Percentiles rank a stretch among this genome's conserved stretches.
Conservation (phyloP, 2,888 invertebrate genomes). For the Lypha dubia region DNA sequence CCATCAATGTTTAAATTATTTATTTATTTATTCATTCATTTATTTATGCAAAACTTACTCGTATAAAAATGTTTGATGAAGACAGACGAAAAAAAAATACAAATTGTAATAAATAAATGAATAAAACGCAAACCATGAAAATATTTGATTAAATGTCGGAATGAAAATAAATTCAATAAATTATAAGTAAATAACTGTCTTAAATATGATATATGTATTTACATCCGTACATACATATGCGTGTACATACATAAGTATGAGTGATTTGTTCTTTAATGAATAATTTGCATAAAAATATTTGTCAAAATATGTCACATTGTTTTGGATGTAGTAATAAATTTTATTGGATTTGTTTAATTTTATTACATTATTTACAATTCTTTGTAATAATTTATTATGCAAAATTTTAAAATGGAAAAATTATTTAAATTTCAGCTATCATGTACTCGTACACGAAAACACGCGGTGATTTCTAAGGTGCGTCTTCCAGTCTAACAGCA, state of each 20-base stretch:
- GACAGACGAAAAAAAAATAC: not conserved
- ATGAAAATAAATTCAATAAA: conserved; percentile 61
- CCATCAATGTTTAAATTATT: conserved; percentile 56
- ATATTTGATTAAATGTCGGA: conserved; percentile 54
- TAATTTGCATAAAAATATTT: conserved; percentile 20
- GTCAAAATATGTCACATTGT: conserved; percentile 25
- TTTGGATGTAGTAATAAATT: not conserved
- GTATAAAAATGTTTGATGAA: conserved; percentile 16
- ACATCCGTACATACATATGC: too few relatives aligned
- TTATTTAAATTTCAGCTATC: too few relatives aligned
- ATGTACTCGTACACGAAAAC: too few relatives aligned
- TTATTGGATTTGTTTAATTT: not conserved
- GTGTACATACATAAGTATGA: too few relatives aligned
- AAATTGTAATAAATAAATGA: not conserved
- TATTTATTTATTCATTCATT: conserved; percentile 54
- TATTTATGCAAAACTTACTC: conserved; percentile 58
- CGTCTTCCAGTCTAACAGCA: too few relatives aligned
- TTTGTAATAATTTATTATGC: too few relatives aligned
- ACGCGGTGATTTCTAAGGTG: too few relatives aligned
- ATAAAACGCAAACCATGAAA: conserved; percentile 47
- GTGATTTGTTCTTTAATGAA: conserved; percentile 15
- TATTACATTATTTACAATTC: too few relatives aligned
- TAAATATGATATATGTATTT: conserved; percentile 36
- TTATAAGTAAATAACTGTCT: conserved; percentile 52
- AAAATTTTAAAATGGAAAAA: too few relatives aligned